Conservation (phyloP, 1,140 invertebrate genomes). For the Drosophila insularis region DNA sequence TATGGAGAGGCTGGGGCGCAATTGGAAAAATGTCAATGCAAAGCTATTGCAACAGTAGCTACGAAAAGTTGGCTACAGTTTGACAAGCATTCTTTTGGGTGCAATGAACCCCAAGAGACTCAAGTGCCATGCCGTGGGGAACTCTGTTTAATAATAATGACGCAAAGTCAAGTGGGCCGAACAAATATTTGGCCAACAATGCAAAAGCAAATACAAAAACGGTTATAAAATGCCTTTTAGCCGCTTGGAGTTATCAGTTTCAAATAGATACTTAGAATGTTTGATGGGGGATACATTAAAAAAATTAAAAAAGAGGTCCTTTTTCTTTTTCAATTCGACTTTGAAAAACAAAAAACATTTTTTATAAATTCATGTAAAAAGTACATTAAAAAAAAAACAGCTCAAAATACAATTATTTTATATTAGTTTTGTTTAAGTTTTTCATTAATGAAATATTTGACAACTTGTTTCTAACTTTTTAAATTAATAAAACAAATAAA, state of each 20-base stretch:
- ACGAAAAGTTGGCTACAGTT: slow-evolving; percentile 51
- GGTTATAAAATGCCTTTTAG: slow-evolving; percentile 50
- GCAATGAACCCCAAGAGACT: slow-evolving; percentile 58
- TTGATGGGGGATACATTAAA: no score
- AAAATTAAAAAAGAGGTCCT: no score
- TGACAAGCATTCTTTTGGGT: slow-evolving; percentile 45
- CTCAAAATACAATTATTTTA: no score
- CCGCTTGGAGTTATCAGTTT: slow-evolving; percentile 28
- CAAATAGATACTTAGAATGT: not conserved
- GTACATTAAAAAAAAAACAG: no score
- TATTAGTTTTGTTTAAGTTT: no score
- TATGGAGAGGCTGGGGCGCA: slow-evolving; percentile 24
- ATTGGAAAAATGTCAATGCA: slow-evolving; percentile 58
- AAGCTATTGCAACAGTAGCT: slow-evolving; percentile 27
- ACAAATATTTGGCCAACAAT: slow-evolving; percentile 65
- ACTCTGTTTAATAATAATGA: slow-evolving; percentile 6
- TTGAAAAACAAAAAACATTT: no score
- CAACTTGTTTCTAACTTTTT: no score
- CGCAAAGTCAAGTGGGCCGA: slow-evolving; percentile 29
- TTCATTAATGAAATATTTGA: no score
- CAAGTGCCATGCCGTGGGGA: slow-evolving; percentile 18
- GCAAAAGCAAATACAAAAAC: slow-evolving; percentile 3
- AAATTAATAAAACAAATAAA: no score
- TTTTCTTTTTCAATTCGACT: no score
- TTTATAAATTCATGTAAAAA: no score